Percentiles rank a stretch among this genome's conserved stretches.
These are phyloP conservation scores for Nasonia vitripennis DNA, from an alignment of 1,140 invertebrate genomes.

Conservation along the genomic window DNA sequence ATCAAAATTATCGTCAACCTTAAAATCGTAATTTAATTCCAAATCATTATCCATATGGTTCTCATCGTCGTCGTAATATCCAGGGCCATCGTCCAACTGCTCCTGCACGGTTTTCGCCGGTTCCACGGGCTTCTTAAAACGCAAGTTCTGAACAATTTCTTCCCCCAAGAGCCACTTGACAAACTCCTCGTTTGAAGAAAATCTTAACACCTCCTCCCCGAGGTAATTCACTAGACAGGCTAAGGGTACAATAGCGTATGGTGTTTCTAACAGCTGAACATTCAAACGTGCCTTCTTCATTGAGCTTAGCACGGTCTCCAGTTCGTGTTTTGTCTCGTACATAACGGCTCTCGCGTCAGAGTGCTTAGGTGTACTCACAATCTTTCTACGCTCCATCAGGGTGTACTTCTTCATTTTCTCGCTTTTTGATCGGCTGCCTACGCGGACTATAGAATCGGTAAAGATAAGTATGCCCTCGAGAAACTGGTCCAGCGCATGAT, in stretches of 20 bases:
- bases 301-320: background rate
- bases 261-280: background rate
- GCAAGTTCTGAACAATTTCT: background rate
- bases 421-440: conserved; percentile 84
- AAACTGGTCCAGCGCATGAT: conserved; percentile 93
- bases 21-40: background rate
- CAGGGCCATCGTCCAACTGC: background rate
- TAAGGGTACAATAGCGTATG: background rate
- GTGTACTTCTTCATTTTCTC: conserved; percentile 75
- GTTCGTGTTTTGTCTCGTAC: background rate
- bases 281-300: background rate
- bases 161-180: background rate
- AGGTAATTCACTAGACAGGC: background rate
- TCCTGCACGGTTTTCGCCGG: background rate
- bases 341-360: background rate
- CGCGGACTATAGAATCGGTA: conserved; percentile 78
- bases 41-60: background rate
- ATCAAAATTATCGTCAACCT: background rate
- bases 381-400: conserved; percentile 19
- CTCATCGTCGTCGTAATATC: background rate
- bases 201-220: background rate
- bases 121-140: background rate
- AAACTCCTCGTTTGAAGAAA: background rate
- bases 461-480: conserved; percentile 81
- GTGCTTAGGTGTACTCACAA: background rate